phyloP scores from a whole-genome alignment of 2,888 invertebrate genomes.

The Megalurothrips usitatus region DNA sequence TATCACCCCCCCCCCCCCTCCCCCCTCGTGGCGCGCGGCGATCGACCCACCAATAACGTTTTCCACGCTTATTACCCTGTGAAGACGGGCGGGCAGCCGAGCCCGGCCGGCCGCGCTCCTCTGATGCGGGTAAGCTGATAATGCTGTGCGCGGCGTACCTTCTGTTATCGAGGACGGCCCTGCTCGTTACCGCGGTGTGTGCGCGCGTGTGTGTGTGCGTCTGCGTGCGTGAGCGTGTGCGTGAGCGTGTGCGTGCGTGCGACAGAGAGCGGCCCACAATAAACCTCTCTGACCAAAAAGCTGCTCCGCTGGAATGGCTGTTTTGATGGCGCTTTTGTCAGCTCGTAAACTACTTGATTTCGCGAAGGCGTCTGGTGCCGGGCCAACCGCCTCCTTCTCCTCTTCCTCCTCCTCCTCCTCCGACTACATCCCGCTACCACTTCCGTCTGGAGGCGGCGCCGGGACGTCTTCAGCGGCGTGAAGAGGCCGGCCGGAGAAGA shows the following conservation, averaged over 20 bases:
- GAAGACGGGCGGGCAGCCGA: not conserved
- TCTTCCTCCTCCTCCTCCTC: not conserved
- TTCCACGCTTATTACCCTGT: not conserved
- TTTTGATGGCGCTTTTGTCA: not conserved
- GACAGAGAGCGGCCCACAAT: not conserved
- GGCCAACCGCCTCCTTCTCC: not conserved
- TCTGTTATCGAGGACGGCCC: too few relatives aligned
- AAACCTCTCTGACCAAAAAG: not conserved
- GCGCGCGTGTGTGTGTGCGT: not conserved
- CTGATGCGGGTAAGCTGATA: too few relatives aligned
- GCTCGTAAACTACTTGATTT: slow-evolving; percentile 19
- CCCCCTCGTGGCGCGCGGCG: not conserved
- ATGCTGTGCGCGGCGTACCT: too few relatives aligned
- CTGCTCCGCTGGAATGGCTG: slow-evolving; percentile 3
- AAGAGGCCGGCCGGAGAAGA: too few relatives aligned
- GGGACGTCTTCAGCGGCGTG: too few relatives aligned
- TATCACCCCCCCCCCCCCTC: not conserved
- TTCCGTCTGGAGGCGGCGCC: too few relatives aligned
- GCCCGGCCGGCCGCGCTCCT: too few relatives aligned
- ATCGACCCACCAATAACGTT: not conserved
- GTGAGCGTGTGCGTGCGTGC: not conserved
- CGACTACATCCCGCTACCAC: too few relatives aligned
- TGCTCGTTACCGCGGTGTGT: too few relatives aligned
- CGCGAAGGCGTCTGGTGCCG: not conserved
- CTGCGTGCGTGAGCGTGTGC: not conserved